Base-by-base conservation (phyloP, 2,888 invertebrate species). In the Escarpia spicata region DNA sequence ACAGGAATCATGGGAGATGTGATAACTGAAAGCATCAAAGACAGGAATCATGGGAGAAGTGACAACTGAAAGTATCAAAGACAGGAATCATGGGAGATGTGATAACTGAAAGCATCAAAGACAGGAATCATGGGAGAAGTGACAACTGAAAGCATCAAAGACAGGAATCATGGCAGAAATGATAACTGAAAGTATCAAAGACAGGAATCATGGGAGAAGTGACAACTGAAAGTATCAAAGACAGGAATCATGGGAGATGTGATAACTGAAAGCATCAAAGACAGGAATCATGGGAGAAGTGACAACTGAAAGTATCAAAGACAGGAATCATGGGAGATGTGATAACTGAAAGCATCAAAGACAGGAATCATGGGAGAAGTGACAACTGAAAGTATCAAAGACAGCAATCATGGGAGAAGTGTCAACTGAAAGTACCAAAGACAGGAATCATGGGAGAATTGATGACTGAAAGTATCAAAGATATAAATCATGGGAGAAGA, bases 21-120 rank as follows among this genome's bases (percentile, higher is more conserved):
- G 94, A 12, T 94, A 95, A 93, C 96, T 96, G 94, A 37, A 37
- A 37, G 96, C 99, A 99, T 15, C 99, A 97, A 45, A 99, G 97
- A 94, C 98, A 97, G 0, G 98, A 98, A 96, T 99, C 99, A 96
- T 98, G 98, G 0, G 98, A 98, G 90, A 95, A 94, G 8, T 93
- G 94, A 12, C 94, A 95, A 93, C 96, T 96, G 94, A 37, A 37
- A 37, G 37, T 37, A 37, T 37, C 99, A 97, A 45, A 99, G 97
- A 94, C 98, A 97, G 0, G 98, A 98, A 96, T 99, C 99, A 96
- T 98, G 98, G 0, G 98, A 98, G 90, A 95, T 94, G 8, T 93
- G 94, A 12, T 94, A 95, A 93, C 96, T 96, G 94, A 37, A 37
- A 37, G 96, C 99, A 99, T 15, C 99, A 97, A 45, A 99, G 97